Evolutionary conservation across 2,888 invertebrate genomes (phyloP).

Genomic region (Dugesia japonica): DNA sequence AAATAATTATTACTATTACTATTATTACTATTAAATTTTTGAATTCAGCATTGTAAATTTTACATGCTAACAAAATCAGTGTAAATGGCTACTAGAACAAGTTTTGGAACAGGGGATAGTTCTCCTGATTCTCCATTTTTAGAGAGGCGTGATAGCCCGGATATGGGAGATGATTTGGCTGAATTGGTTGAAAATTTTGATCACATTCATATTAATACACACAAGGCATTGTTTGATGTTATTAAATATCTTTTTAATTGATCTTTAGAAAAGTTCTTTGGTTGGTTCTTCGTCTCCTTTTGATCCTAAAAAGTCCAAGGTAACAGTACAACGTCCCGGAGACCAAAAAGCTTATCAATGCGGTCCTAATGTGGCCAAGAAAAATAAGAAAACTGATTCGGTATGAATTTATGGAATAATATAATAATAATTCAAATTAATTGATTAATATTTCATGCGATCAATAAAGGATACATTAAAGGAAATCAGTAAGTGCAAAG

Average conservation of each 20-base stretch:
- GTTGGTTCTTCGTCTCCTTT: conserved; percentile 33
- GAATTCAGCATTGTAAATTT: no score
- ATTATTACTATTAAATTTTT: no score
- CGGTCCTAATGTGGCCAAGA: conserved; percentile 30
- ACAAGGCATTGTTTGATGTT: not conserved
- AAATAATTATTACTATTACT: no score
- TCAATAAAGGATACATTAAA: conserved; percentile 69
- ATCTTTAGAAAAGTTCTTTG: conserved; percentile 34
- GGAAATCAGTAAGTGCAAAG: conserved; percentile 73
- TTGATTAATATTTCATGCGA: no score
- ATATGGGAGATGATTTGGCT: not conserved
- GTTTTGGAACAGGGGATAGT: no score
- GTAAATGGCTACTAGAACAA: no score
- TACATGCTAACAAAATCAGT: no score
- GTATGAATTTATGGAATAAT: conserved; percentile 22
- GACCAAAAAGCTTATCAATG: conserved; percentile 35
- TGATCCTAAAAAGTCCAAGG: conserved; percentile 34
- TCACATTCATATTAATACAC: not conserved
- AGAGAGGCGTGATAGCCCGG: not conserved
- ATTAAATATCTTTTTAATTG: no score
- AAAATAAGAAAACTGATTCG: conserved; percentile 34
- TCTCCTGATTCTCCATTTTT: not conserved
- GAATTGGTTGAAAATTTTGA: not conserved
- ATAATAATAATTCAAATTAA: no score
- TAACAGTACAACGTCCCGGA: conserved; percentile 34